Conservation (phyloP, 2,888 invertebrate genomes). For the Autographa gamma region DNA sequence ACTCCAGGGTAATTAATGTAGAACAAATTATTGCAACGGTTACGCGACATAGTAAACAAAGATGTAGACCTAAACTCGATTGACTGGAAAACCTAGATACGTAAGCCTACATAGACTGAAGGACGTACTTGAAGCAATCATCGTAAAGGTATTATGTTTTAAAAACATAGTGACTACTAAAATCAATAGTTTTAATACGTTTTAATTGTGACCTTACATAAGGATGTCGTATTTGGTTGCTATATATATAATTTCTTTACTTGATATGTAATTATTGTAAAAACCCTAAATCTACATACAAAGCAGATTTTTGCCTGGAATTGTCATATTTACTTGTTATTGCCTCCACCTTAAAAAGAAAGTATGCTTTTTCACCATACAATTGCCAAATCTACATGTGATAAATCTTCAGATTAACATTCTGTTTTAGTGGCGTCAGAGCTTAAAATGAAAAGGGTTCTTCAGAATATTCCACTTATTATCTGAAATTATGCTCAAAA, state of each 20-base stretch:
- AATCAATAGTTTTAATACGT: not conserved
- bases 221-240: not conserved
- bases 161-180: not conserved
- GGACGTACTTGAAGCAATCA: not conserved
- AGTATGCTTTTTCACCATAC: too few relatives aligned
- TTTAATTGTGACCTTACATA: not conserved
- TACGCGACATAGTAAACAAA: constrained; percentile 52
- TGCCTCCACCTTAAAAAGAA: too few relatives aligned
- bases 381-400: too few relatives aligned
- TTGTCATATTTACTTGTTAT: not conserved
- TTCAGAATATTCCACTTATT: too few relatives aligned
- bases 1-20: constrained; percentile 58
- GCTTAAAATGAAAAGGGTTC: too few relatives aligned
- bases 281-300: not conserved
- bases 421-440: too few relatives aligned
- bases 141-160: not conserved
- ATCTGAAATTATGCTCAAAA: too few relatives aligned
- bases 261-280: not conserved
- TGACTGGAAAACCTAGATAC: constrained; percentile 13
- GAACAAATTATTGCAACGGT: constrained; percentile 61
- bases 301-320: not conserved
- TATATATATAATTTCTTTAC: not conserved
- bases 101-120: too few relatives aligned
- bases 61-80: constrained; percentile 34
- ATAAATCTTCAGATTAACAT: too few relatives aligned